Evolutionary conservation across 2,113 vertebrate genomes (phyloP).

Genomic region (Collichthys lucidus): DNA sequence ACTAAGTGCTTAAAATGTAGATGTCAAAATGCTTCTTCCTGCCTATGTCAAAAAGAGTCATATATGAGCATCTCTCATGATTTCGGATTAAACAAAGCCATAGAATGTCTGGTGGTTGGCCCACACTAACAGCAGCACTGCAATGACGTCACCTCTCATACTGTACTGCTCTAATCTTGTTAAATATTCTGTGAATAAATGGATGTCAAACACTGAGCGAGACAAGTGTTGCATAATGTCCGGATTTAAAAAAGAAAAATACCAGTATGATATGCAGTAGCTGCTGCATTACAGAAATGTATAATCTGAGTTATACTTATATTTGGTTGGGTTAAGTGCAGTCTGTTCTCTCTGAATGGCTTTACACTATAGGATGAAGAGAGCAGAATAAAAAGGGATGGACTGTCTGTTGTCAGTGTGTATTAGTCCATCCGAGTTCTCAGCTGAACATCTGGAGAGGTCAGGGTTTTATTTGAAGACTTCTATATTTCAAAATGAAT

Average conservation of each 20-base stretch:
- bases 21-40: constrained; percentile 20
- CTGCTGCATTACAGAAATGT: constrained; percentile 21
- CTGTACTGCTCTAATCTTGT: constrained; percentile 12
- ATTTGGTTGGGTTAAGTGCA: constrained; percentile 20
- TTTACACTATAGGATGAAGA: constrained; percentile 3
- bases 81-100: constrained; percentile 37
- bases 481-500: neutral
- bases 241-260: constrained; percentile 17
- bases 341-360: neutral
- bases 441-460: neutral
- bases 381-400: neutral
- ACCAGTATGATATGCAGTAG: constrained; percentile 27
- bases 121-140: neutral
- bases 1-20: constrained; percentile 12
- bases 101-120: neutral
- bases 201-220: neutral
- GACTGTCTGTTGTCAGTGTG: neutral
- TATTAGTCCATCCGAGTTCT: neutral
- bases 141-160: constrained; percentile 26
- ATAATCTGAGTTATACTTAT: constrained; percentile 34
- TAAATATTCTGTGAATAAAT: constrained; percentile 11
- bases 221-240: constrained; percentile 33
- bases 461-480: neutral
- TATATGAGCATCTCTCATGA: constrained; percentile 40
- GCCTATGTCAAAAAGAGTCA: neutral